Base-by-base conservation (phyloP, 2,888 invertebrate species). In the Plebejus anna region DNA sequence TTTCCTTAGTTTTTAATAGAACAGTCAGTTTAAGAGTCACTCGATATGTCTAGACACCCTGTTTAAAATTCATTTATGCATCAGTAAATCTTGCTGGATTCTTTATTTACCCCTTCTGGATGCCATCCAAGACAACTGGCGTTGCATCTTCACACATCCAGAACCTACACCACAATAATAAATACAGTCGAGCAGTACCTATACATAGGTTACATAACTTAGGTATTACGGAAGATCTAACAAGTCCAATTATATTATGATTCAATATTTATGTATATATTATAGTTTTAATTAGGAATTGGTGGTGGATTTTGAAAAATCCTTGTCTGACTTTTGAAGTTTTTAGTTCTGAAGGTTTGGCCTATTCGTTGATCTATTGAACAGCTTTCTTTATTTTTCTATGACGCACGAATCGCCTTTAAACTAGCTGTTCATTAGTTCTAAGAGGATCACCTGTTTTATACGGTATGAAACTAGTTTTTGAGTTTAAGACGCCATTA, bases 21-120 rank as follows among this genome's bases (percentile, higher is more conserved):
- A 73, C 28, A 51, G 73, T 32, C 73, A 13, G 55, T 73, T 32
- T 47, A 51, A 73, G 73, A 51, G 55, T 73, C 73, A 73, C 73
- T 73, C 28, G 55, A 73, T 55, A 55, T 51, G 76, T 76, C 76
- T 76, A 76, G 76, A 76, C 76, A 42, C 38, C 57, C 76, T 72
- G 80, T 82, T 82, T 83, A 81, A 79, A 81, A 82, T 83, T 81
- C 79, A 82, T 81, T 82, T 82, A 83, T 83, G 82, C 83, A 82
- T 82, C 81, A 79, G 80, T 81, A 79, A 80, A 78, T 79, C 77
- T 79, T 76, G 78, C 71, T 73, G 59, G 78, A 79, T 80, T 79
- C 80, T 78, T 80, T 77, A 76, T 42, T 28, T 76, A 76, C 78
- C 47, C 71, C 47, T 70, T 57, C 78, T 79, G 79, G 78, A 76